Conservation (phyloP, 2,113 vertebrate genomes). For the Otis tarda region DNA sequence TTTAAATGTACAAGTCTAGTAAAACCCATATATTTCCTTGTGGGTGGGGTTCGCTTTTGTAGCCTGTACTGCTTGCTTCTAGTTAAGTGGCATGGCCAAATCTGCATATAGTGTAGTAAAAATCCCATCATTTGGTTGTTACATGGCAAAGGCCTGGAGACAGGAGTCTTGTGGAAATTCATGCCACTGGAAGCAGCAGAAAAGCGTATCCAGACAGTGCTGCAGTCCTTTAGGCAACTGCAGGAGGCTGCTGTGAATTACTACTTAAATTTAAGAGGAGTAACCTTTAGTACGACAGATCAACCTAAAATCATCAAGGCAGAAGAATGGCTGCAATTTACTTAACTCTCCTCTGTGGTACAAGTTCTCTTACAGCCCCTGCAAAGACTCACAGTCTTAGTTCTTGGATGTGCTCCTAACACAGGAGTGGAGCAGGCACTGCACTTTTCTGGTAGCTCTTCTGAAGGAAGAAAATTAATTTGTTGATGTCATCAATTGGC, state of each 20-base stretch:
- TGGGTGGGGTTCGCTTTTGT: background rate
- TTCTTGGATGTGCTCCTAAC: conserved; percentile 13
- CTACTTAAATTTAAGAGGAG: background rate
- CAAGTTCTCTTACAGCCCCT: background rate
- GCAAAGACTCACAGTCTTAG: background rate
- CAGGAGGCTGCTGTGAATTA: background rate
- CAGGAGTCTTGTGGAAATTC: background rate
- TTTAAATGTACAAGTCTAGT: background rate
- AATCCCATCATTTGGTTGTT: background rate
- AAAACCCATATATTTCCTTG: background rate
- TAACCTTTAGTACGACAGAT: background rate
- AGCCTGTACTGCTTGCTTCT: background rate
- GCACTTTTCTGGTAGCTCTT: conserved; percentile 5
- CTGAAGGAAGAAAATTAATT: conserved; percentile 20
- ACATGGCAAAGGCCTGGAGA: background rate
- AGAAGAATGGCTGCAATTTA: background rate
- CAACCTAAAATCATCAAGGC: background rate
- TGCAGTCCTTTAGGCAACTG: background rate
- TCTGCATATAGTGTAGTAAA: background rate
- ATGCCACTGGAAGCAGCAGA: background rate
- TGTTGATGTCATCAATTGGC: conserved; percentile 26
- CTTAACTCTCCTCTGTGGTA: background rate
- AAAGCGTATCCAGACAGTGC: background rate
- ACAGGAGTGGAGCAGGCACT: background rate
- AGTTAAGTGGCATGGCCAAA: background rate